These are phyloP conservation scores for Hirundichthys speculiger DNA, from an alignment of 2,113 vertebrate species.

Conservation along the genomic window DNA sequence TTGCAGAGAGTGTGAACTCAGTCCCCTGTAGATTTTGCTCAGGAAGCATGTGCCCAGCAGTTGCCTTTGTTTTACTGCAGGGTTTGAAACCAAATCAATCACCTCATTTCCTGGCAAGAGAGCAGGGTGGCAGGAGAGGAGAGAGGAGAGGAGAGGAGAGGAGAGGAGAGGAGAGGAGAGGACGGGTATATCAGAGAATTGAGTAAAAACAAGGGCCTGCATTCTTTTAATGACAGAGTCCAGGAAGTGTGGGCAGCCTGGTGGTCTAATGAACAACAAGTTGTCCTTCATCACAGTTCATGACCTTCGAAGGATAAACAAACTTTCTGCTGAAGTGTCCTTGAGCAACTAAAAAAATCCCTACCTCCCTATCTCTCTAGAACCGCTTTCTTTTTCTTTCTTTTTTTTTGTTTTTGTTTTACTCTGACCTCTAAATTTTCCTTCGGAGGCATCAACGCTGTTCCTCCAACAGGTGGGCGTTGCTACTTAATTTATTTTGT, in stretches of 20 bases:
- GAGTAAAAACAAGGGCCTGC: too few species aligned
- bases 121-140: slow-evolving; percentile 32
- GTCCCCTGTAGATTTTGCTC: slow-evolving; percentile 45
- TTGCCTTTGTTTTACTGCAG: slow-evolving; percentile 55
- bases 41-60: slow-evolving; percentile 60
- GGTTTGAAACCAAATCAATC: slow-evolving; percentile 55
- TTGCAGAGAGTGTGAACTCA: slow-evolving; percentile 49
- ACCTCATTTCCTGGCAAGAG: slow-evolving; percentile 60
- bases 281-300: slow-evolving; percentile 39
- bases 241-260: slow-evolving; percentile 39
- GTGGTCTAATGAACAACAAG: slow-evolving; percentile 34
- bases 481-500: slow-evolving; percentile 2
- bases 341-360: slow-evolving; percentile 32
- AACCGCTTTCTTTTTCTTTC: not conserved
- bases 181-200: not conserved
- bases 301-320: slow-evolving; percentile 46
- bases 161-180: not conserved
- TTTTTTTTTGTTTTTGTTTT: slow-evolving; percentile 6
- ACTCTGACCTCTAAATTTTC: slow-evolving; percentile 10
- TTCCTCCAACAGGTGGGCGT: slow-evolving; percentile 5
- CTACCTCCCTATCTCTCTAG: slow-evolving; percentile 7
- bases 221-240: slow-evolving; percentile 16
- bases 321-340: slow-evolving; percentile 55
- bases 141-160: slow-evolving; percentile 18
- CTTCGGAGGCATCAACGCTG: slow-evolving; percentile 6